These are phyloP conservation scores for Cataglyphis cursor DNA, from an alignment of 2,888 invertebrate genomes.

Conservation along the genomic window DNA sequence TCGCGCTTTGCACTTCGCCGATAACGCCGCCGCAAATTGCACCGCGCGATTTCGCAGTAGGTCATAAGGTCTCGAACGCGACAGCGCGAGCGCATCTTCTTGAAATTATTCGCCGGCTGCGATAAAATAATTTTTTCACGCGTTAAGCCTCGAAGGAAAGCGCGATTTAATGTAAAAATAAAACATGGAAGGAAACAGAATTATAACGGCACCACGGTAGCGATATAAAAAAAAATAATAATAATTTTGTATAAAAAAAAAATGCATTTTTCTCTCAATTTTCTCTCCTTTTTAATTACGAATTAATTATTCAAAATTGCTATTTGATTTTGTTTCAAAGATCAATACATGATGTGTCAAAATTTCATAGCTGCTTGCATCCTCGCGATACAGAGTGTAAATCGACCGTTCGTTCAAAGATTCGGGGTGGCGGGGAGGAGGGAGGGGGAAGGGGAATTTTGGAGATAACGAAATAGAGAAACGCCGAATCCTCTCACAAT, in stretches of 20 bases:
- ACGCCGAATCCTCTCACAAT: conserved; percentile 10
- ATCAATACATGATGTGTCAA: background rate
- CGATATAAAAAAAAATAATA: background rate
- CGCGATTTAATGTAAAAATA: background rate
- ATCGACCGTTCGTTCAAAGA: conserved; percentile 14
- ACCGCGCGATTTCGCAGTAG: conserved; percentile 64
- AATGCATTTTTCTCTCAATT: background rate
- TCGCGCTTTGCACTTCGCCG: conserved; percentile 42
- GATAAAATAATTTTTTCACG: background rate
- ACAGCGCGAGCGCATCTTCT: conserved; percentile 16
- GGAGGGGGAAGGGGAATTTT: background rate
- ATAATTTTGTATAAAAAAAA: background rate
- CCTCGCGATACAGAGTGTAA: conserved; percentile 12
- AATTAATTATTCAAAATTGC: background rate
- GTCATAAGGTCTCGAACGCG: conserved; percentile 60
- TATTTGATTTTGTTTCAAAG: background rate
- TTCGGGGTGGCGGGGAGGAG: background rate
- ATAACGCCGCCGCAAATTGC: conserved; percentile 60
- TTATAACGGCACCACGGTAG: background rate
- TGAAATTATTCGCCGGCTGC: conserved; percentile 5
- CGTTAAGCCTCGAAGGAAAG: background rate
- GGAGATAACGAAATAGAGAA: background rate
- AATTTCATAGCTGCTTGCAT: background rate
- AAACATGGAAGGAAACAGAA: background rate
- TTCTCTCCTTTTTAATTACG: background rate